Evolutionary conservation across 2,888 invertebrate species (phyloP), one percentile per base, ranked within the genome.

Genomic region (Dinocampus coccinellae): DNA sequence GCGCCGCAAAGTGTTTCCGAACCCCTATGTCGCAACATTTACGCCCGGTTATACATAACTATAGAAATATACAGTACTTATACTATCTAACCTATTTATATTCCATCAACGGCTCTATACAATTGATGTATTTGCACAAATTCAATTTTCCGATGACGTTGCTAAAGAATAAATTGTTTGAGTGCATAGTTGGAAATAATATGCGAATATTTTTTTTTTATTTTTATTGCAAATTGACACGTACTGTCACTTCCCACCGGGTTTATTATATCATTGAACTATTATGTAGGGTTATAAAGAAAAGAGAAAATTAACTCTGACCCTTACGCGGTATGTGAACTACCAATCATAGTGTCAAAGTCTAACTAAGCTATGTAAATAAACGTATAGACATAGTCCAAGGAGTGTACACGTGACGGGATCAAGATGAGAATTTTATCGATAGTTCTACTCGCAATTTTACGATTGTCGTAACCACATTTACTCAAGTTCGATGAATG

Each of bases 381-480:
- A 20, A 16, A 47, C 7, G 16, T n/a, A 16, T 47, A 7, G 16
- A 7, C 47, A 47, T 47, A 16, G 16, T 7, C 29, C 29, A 29
- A 16, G 4, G 7, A 9, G 16, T 52, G 55, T 68, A 70, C 42
- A 39, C 66, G 58, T 67, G 29, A 64, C 62, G 39, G 72, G 72
- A 63, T 66, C 73, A 75, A 73, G 65, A n/a, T n/a, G n/a, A 75
- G 47, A 47, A 76, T 79, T 82, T 82, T 80, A 78, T 72, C 66
- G 73, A 63, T 72, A 73, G 69, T 70, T 60, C 75, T 69, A 60
- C 42, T 70, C 47, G 16, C 16, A 66, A 77, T 74, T 84, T 84
- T 84, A 85, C 79, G 81, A 76, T 78, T 79, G 80, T 80, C 79
- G 81, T 78, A 84, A 84, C 83, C 83, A 83, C 82, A 78, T 67